Evolutionary conservation across 1,140 invertebrate genomes (phyloP), one percentile per base, ranked within the genome.

Genomic region (Lineus longissimus): DNA sequence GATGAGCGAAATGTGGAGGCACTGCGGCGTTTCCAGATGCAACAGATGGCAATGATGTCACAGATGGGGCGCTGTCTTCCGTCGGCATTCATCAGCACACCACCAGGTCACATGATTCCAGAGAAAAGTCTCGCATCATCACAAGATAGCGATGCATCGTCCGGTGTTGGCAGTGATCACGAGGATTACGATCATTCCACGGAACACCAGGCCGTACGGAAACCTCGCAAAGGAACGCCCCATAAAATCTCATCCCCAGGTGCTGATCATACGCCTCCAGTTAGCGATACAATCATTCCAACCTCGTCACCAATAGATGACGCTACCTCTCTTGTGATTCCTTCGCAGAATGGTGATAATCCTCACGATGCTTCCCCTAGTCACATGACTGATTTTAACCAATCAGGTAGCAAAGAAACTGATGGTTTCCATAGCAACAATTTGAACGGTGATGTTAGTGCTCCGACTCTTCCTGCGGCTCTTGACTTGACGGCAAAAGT

Each of bases 191-290:
- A 36, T 36, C 33, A 36, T 36, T 36, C 15, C 33, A 36, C 33
- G 33, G 33, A 36, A 15, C 33, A 36, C 6, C 33, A 19, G n/a
- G 25, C 47, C 6, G 47, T 27, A 27, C 47, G 47, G n/a, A 51
- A 51, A n/a, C 47, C 47, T 6, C 47, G 47, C 25, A 51, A 51
- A n/a, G 47, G 47, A 6, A 51, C 47, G 47, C 47, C 47, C 6
- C 47, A 51, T n/a, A 51, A 51, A 51, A 51, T 51, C 47, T 23
- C 25, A 27, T 51, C 47, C 19, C 47, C 47, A 27, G 47, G 33
- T 36, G 33, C 33, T 36, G 15, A 7, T 36, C 33, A 36, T 4
- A 36, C 4, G 33, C 15, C 33, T 36, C 15, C 33, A 36, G 33
- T 36, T 15, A 36, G 33, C 33, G 33, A 36, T 7, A 36, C 33